Evolutionary conservation across 1,140 invertebrate genomes (phyloP).

Genomic region (Platyscapa corneri): DNA sequence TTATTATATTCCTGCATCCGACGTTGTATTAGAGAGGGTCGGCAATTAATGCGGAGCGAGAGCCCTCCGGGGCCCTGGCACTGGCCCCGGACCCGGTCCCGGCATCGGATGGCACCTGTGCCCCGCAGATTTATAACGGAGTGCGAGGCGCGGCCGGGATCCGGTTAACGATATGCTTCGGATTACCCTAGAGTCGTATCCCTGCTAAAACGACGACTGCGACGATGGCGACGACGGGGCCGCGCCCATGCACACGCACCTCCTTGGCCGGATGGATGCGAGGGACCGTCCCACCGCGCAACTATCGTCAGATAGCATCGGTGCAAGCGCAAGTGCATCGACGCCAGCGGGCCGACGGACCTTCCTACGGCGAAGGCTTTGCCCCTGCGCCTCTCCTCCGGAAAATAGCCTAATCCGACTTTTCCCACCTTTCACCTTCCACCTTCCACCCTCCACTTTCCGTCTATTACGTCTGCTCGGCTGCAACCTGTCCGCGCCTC

Average conservation of each 20-base stretch:
- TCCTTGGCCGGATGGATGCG: background rate
- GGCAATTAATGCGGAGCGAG: conserved; percentile 18
- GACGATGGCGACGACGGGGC: background rate
- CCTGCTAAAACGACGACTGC: background rate
- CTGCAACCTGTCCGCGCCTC: no score
- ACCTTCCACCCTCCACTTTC: no score
- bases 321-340: no score
- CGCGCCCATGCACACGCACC: background rate
- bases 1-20: background rate
- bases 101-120: conserved; percentile 26
- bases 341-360: no score
- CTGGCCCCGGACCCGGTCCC: background rate
- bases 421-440: no score
- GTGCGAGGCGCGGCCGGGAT: background rate
- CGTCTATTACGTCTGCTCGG: no score
- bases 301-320: background rate
- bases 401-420: background rate
- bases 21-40: conserved; percentile 3
- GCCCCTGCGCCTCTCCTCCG: background rate
- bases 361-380: background rate
- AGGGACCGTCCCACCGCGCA: background rate
- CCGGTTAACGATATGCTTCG: conserved; percentile 38
- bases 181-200: conserved; percentile 27
- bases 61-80: background rate
- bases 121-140: conserved; percentile 8